Evolutionary conservation across 2,888 invertebrate species (phyloP).

Genomic region (Mythimna ferrago): DNA sequence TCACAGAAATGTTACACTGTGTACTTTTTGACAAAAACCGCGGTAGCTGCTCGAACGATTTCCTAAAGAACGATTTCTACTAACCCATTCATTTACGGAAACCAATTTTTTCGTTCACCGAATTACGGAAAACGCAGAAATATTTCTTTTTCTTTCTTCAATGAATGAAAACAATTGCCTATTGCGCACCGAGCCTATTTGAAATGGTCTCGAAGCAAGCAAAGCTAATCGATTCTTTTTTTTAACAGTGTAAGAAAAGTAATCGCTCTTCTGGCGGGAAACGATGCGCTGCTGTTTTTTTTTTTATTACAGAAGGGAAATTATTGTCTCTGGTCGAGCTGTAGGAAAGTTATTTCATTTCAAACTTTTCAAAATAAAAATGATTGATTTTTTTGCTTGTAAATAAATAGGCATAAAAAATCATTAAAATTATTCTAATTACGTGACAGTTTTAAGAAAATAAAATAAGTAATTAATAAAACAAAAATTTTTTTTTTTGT

Average conservation of each 20-base stretch:
- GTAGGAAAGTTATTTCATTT: constrained; percentile 20
- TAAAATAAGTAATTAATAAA: too few species aligned
- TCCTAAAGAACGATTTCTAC: constrained; percentile 29
- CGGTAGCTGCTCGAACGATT: neutral
- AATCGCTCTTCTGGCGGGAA: constrained; percentile 34
- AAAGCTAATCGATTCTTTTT: constrained; percentile 54
- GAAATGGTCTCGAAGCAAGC: constrained; percentile 31
- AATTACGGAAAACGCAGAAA: constrained; percentile 26
- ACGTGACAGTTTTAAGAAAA: neutral
- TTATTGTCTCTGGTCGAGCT: constrained; percentile 6
- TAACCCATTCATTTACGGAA: constrained; percentile 31
- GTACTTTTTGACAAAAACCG: neutral
- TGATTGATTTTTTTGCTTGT: neutral
- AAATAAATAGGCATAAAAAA: too few species aligned
- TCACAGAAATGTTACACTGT: neutral
- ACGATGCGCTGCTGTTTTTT: constrained; percentile 34
- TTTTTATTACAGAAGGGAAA: constrained; percentile 11
- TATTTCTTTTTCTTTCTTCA: constrained; percentile 29
- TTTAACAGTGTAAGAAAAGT: constrained; percentile 43
- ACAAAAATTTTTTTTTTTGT: too few species aligned
- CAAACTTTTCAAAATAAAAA: neutral
- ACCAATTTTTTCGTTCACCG: constrained; percentile 25
- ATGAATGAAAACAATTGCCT: constrained; percentile 60
- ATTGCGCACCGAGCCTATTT: constrained; percentile 40
- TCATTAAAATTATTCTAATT: neutral